A percentile compares a stretch with the other conserved stretches of the same genome.
These are phyloP conservation scores for Paratrypauchen microcephalus DNA, from an alignment of 2,797 vertebrate genomes.

Conservation along the genomic window DNA sequence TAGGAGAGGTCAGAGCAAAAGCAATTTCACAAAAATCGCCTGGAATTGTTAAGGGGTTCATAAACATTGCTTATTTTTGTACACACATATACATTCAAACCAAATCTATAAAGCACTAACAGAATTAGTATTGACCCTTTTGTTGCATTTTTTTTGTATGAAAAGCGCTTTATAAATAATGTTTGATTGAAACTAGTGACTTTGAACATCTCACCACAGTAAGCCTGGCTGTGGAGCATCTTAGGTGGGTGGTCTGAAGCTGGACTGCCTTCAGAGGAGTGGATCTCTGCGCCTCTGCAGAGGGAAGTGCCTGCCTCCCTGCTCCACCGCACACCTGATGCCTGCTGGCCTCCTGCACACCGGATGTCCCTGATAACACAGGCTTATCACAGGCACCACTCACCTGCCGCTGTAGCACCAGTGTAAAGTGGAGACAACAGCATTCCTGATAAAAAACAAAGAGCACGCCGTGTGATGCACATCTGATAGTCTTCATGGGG, in stretches of 20 bases:
- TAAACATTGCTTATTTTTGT: no score
- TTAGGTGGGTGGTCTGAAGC: neutral
- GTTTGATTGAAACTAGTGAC: no score
- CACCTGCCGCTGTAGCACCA: conserved; percentile 26
- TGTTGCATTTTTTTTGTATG: no score
- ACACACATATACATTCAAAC: no score
- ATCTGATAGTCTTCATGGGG: conserved; percentile 50
- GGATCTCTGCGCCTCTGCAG: neutral
- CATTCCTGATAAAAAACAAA: conserved; percentile 32
- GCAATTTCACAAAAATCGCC: no score
- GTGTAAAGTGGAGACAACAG: conserved; percentile 37
- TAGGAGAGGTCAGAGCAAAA: no score
- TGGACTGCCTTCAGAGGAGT: neutral
- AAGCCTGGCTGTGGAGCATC: no score
- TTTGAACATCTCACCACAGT: no score
- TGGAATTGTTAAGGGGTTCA: no score
- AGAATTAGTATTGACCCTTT: no score
- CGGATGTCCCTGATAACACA: conserved; percentile 48
- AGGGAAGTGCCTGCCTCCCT: neutral
- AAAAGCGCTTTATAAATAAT: no score
- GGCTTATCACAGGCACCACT: conserved; percentile 45
- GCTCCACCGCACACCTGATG: neutral
- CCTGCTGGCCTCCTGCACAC: conserved; percentile 37
- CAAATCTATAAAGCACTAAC: no score
- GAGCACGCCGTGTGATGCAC: conserved; percentile 47